Base-by-base conservation (phyloP, 1,140 invertebrate species). In the Hylyphantes graminicola region DNA sequence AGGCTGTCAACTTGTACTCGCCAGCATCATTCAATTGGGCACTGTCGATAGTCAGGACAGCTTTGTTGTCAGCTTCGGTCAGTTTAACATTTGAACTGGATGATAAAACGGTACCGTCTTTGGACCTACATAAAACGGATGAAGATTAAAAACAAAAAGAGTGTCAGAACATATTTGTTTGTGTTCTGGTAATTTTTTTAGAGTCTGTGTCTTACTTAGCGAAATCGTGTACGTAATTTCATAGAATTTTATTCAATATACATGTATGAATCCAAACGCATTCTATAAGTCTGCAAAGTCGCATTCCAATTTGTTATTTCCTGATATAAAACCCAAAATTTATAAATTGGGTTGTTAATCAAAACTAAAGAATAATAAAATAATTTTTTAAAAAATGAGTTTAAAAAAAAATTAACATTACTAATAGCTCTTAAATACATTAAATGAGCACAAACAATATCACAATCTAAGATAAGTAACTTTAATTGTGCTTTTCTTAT, bases 1-100 rank as follows among this genome's bases (percentile, higher is more conserved):
- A 89, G 12, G 92, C 90, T 0, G 91, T 86, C 19, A 92, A 90
- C 0, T 91, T 91, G 87, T 93, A 93, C 64, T 90, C 89, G 0
- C 92, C 93, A 19, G 90, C 89, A 87, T 93, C 93, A 81, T 92
- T 91, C 35, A 90, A 88, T 70, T 89, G 90, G 0, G 92, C 91
- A 76, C 91, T 90, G 65, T 91, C 90, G 55, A 93, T 91, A 78
- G 92, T 90, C 51, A 93, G 87, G 54, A 89, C 83, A 0, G 74
- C 74, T 5, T 89, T 89, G 17, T 88, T 89, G 77, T 89, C 88
- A 10, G 35, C 73, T 65, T 74, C 75, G 11, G 76, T 21, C 8
- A 96, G 94, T 78, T 92, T 91, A 82, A 74, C 93, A 19, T 61
- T 57, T 11, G 51, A 9, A 8, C 53, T 19, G 6, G 55, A 73